Evolutionary conservation across 2,888 invertebrate species (phyloP), one percentile per base, ranked within the genome.

Genomic region (Hedychridium roseum): DNA sequence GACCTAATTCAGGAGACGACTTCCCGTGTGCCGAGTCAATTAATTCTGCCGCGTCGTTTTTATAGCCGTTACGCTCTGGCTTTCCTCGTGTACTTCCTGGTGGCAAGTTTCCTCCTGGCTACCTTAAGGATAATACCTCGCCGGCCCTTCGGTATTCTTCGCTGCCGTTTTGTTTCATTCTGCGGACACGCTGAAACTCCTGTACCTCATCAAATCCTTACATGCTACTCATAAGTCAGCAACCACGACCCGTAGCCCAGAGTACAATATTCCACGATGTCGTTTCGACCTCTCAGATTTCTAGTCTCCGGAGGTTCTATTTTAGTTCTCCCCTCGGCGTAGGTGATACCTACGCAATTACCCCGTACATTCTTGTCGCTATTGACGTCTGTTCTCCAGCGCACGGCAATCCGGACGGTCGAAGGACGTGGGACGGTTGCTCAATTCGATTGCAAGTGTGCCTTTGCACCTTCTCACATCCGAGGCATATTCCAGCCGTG

Each of bases 31-130:
- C 50, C 53, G 38, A 55, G 53, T 38, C 50, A 47, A 55, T 63
- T 63, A 63, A 63, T 63, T 63, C 54, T 40, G 43, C 37, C 52
- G 50, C 50, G 35, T 44, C 35, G 48, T 60, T 63, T 60, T 62
- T 63, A 60, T 48, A 51, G 45, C 41, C 37, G 40, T 36, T 46
- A 43, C 41, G 32, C 37, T n/a, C n/a, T 12, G 37, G 45, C 46
- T 60, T 55, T 53, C 44, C 36, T 50, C 42, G 17, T 35, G 30
- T 16, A 35, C 17, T 32, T 54, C 36, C 20, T 32, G n/a, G n/a
- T n/a, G n/a, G n/a, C n/a, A n/a, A n/a, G n/a, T n/a, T 15, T 16
- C 43, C 30, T 44, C 40, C 44, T 32, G 55, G 55, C 55, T 52
- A 30, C 18, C 39, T 41, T 43, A 43, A 11, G 34, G 43, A 46